These are phyloP conservation scores for Caenorhabditis zanzibari DNA, from an alignment of 2,888 invertebrate genomes.

Conservation along the genomic window DNA sequence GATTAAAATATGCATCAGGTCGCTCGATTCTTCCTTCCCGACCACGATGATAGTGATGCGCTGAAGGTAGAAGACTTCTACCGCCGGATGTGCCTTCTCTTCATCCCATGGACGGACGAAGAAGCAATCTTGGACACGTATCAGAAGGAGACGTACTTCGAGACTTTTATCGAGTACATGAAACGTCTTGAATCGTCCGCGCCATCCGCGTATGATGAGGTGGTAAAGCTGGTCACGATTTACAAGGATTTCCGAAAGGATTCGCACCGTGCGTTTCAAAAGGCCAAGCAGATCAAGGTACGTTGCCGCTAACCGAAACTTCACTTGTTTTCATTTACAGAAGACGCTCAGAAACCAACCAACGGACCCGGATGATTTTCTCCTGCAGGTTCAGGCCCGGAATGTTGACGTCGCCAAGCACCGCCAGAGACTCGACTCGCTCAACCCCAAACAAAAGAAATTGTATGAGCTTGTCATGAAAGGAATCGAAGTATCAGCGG, in stretches of 20 bases:
- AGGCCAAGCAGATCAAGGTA: not conserved
- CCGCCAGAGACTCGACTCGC: not conserved
- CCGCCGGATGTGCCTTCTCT: constrained; percentile 12
- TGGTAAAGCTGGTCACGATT: not conserved
- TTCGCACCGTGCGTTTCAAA: not conserved
- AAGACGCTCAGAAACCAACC: not conserved
- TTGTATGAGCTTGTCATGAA: not conserved
- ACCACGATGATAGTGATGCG: not conserved
- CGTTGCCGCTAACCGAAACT: no score
- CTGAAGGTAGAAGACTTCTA: not conserved
- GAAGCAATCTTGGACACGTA: not conserved
- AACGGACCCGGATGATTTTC: not conserved
- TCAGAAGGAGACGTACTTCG: not conserved
- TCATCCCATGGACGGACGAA: constrained; percentile 13
- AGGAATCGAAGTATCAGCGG: no score
- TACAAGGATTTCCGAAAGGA: not conserved
- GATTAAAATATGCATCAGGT: no score
- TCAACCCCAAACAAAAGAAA: not conserved
- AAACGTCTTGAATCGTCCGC: not conserved
- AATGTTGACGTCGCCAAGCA: not conserved
- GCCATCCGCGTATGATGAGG: not conserved
- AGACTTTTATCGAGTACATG: not conserved
- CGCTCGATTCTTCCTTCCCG: not conserved
- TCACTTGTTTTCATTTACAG: no score
- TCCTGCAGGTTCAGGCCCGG: not conserved